Conservation (phyloP, 2,797 vertebrate species). For the Heterohyrax brucei region DNA sequence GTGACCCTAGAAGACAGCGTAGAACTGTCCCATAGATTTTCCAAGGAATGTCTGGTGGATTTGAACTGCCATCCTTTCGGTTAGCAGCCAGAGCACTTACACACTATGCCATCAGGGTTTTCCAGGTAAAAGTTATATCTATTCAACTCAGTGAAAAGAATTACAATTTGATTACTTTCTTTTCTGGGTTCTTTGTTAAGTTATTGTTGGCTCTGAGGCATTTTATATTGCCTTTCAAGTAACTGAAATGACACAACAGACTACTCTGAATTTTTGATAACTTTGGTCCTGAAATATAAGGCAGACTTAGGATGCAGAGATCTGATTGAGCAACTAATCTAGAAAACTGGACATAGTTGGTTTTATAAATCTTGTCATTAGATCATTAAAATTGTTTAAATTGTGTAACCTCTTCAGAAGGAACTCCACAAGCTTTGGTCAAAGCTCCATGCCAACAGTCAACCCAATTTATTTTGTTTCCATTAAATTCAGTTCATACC, state of each 20-base stretch:
- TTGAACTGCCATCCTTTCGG: too few species aligned
- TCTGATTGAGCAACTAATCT: conserved; percentile 11
- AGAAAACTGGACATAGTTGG: conserved; percentile 19
- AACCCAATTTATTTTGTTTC: conserved; percentile 62
- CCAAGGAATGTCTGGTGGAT: too few species aligned
- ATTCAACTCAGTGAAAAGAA: background rate
- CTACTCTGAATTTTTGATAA: background rate
- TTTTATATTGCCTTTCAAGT: background rate
- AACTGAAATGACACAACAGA: background rate
- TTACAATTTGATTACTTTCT: background rate
- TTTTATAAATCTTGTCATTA: conserved; percentile 45
- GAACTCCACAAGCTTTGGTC: background rate
- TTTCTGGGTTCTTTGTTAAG: background rate
- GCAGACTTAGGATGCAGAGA: background rate
- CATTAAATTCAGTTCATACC: conserved; percentile 46
- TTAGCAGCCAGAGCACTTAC: too few species aligned
- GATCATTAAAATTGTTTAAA: conserved; percentile 41
- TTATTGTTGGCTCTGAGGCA: background rate
- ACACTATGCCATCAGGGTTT: too few species aligned
- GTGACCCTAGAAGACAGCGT: too few species aligned
- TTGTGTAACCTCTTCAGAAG: conserved; percentile 36
- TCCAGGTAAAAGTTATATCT: background rate
- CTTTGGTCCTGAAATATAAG: conserved; percentile 5
- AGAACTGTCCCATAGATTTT: too few species aligned
- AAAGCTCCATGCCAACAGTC: conserved; percentile 23